Percentiles rank a stretch among this genome's conserved stretches.
Evolutionary conservation across 2,113 vertebrate species (phyloP).

Genomic region (Nerophis lumbriciformis): DNA sequence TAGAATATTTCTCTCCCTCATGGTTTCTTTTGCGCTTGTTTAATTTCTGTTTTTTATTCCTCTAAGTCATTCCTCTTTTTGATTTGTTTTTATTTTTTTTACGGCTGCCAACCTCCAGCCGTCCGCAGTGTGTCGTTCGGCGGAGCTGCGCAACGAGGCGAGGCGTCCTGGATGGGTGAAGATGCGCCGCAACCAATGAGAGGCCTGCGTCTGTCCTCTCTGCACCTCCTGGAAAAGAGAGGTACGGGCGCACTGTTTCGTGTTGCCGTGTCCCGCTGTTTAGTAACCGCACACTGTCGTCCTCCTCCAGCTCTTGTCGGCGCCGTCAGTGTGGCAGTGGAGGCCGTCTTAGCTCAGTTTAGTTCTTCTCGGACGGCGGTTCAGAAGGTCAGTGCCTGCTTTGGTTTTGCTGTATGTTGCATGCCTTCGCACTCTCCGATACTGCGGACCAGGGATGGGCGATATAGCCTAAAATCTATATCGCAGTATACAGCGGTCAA

Average conservation of each 20-base stretch:
- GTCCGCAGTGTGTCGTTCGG: slow-evolving; percentile 78
- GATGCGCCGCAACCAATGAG: slow-evolving; percentile 52
- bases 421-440: slow-evolving; percentile 2
- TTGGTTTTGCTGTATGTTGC: neutral
- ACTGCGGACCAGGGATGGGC: too few species aligned
- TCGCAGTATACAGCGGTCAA: too few species aligned
- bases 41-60: neutral
- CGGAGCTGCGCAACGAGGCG: slow-evolving; percentile 64
- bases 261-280: neutral
- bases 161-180: slow-evolving; percentile 74
- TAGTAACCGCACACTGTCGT: slow-evolving; percentile 9
- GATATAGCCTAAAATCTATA: too few species aligned
- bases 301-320: slow-evolving; percentile 79
- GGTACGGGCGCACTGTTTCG: slow-evolving; percentile 54
- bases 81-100: neutral
- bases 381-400: slow-evolving; percentile 81
- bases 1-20: slow-evolving; percentile 18
- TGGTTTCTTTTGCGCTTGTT: slow-evolving; percentile 19
- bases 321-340: slow-evolving; percentile 82
- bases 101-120: slow-evolving; percentile 58
- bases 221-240: slow-evolving; percentile 79
- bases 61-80: slow-evolving; percentile 29
- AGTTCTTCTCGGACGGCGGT: slow-evolving; percentile 84
- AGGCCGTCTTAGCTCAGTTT: slow-evolving; percentile 88
- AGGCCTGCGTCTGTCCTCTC: slow-evolving; percentile 59